Evolutionary conservation across 2,797 vertebrate genomes (phyloP), one percentile per base, ranked within the genome.

Genomic region (Macrochelys suwanniensis): DNA sequence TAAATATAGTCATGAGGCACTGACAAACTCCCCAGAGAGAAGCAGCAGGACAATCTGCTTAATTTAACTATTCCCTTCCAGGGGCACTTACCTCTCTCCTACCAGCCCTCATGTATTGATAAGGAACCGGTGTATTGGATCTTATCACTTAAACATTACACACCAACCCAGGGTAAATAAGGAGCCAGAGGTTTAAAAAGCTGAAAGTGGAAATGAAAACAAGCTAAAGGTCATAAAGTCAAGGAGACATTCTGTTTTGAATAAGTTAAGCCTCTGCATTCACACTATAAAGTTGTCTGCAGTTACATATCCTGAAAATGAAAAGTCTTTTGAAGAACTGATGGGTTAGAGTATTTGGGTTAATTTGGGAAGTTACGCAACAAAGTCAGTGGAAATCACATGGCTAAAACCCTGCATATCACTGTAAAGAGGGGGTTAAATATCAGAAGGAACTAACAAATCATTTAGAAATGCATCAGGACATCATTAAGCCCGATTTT

Each of bases 151-250:
- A 76, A 59, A 68, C 80, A 37, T 28, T 54, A 25, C 16, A 25
- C 25, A 68, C 0, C 12, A 61, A 5, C 1, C 4, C 33, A 51
- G 25, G 21, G 74, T 65, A 93, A 89, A 7, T 3, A 71, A 83
- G 19, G 53, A 0, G 0, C 42, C 28, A 89, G 47, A 2, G 65
- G 37, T 87, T 82, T 82, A 23, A 88, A 82, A n/a, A 11, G 5
- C 59, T 88, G 88, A 85, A 21, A 85, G 25, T 28, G 1, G 51
- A 89, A 95, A 84, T 33, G 31, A 79, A 92, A 94, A 79, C 37
- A 83, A 76, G 2, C 8, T 56, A 82, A 76, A 87, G 68, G 26
- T 80, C 79, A 81, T 74, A n/a, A 93, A 80, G 33, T 33, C 12
- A 6, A 89, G 76, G 31, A 87, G 42, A 71, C 56, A 90, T 86